Evolutionary conservation across 2,113 vertebrate species (phyloP), one percentile per base, ranked within the genome.

Genomic region (Anseranas semipalmata): DNA sequence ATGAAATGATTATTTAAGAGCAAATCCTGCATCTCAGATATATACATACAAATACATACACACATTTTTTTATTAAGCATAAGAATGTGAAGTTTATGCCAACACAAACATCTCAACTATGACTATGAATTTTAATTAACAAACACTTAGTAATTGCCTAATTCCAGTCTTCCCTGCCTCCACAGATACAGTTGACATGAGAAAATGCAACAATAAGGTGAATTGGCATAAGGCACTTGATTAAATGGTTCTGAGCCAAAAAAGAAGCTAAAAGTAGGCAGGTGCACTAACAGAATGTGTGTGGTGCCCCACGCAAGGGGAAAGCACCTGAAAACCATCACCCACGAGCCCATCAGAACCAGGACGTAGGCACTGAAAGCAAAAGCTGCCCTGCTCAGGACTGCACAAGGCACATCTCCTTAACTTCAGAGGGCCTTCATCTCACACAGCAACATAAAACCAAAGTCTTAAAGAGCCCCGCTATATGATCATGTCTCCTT

Each of bases 211-310:
- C 33, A 87, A 12, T 18, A 56, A 56, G 46, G 35, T 67, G 43
- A 85, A 35, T 2, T 80, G 74, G 79, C 55, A 58, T 12, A 78
- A 66, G 9, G 27, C 28, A 28, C 52, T 67, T 56, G 13, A 83
- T 68, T 37, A 74, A 78, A 87, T 8, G 7, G n/a, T 65, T 65
- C 30, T 60, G 67, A 13, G n/a, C 12, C 60, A 78, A 86, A 68
- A 32, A 15, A 62, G 17, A 46, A 58, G 22, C 16, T 48, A 58
- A 37, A 1, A 48, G 37, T 11, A 74, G 55, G 65, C 12, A 52
- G 55, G 37, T n/a, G 6, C 10, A 32, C 24, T 37, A 60, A 78
- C 32, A 59, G 39, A 43, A 35, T 0, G 0, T 18, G 30, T 16
- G 25, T 2, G 3, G 37, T 52, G n/a, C 17, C 43, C n/a, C 48